phyloP scores from a whole-genome alignment of 2,888 invertebrate species.

The Amphipoea oculea region DNA sequence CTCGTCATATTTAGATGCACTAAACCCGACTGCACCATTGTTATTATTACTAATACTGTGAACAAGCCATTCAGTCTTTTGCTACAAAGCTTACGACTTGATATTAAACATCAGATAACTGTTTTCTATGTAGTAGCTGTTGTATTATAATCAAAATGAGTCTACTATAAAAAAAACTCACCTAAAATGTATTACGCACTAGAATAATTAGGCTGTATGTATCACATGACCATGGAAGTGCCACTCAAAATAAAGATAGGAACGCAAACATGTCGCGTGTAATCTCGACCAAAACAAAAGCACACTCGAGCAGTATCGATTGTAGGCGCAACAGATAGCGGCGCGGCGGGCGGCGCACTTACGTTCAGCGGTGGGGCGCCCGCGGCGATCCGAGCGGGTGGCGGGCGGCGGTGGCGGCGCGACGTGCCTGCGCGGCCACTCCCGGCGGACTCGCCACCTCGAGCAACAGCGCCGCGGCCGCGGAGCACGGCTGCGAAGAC shows the following conservation, averaged over 20 bases:
- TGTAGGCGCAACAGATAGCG: slow-evolving; percentile 59
- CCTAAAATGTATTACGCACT: slow-evolving; percentile 14
- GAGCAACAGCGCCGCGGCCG: slow-evolving; percentile 34
- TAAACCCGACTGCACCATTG: neutral
- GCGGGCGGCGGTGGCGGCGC: slow-evolving; percentile 37
- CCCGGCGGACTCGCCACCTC: slow-evolving; percentile 64
- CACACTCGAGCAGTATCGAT: slow-evolving; percentile 59
- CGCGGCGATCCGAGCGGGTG: slow-evolving; percentile 11
- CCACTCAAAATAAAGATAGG: slow-evolving; percentile 3
- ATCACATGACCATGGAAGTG: neutral
- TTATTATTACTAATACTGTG: neutral
- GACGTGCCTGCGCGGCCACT: slow-evolving; percentile 57
- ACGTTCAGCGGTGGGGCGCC: slow-evolving; percentile 27
- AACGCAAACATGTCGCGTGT: slow-evolving; percentile 46
- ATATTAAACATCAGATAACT: neutral
- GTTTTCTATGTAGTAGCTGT: neutral
- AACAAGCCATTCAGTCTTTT: neutral
- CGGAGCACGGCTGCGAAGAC: slow-evolving; percentile 38
- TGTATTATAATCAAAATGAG: neutral
- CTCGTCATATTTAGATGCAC: too few relatives aligned
- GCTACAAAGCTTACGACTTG: neutral
- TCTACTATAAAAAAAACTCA: slow-evolving; percentile 12
- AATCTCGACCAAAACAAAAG: slow-evolving; percentile 60
- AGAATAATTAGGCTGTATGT: neutral
- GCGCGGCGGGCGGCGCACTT: slow-evolving; percentile 32